A percentile compares a stretch with the other conserved stretches of the same genome.
Evolutionary conservation across 2,888 invertebrate species (phyloP).

Genomic region (Leucophenga montana): DNA sequence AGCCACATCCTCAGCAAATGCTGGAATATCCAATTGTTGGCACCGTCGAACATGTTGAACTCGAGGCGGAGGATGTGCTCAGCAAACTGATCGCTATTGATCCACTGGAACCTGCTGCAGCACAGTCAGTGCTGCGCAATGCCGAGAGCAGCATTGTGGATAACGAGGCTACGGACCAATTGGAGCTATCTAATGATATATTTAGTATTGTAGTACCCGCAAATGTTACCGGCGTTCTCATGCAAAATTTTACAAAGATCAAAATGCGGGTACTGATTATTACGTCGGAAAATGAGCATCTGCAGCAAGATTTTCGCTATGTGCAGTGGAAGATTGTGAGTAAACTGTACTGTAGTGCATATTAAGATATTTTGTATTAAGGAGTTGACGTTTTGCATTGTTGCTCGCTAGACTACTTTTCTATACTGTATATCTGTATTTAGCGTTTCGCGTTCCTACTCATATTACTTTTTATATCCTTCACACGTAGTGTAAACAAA

Average conservation of each 20-base stretch:
- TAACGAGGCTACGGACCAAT: constrained; percentile 57
- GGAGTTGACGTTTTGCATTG: too few species aligned
- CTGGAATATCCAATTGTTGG: constrained; percentile 55
- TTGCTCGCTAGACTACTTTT: too few species aligned
- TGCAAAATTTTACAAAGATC: constrained; percentile 66
- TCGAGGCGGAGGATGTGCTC: constrained; percentile 60
- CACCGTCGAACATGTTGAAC: constrained; percentile 59
- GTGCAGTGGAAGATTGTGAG: constrained; percentile 73
- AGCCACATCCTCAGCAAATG: constrained; percentile 63
- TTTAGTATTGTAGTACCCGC: constrained; percentile 68
- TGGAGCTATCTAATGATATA: constrained; percentile 65
- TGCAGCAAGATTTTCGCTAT: constrained; percentile 70
- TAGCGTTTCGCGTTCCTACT: too few species aligned
- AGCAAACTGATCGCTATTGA: constrained; percentile 57
- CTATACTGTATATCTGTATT: background rate
- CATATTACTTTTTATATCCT: too few species aligned
- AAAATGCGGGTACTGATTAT: constrained; percentile 70
- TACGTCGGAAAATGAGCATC: constrained; percentile 68
- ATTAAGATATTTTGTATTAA: background rate
- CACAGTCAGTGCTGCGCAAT: constrained; percentile 57
- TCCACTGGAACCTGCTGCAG: constrained; percentile 55
- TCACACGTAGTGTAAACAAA: too few species aligned
- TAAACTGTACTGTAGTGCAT: constrained; percentile 56
- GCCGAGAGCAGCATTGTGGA: constrained; percentile 63
- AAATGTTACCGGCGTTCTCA: constrained; percentile 70